Evolutionary conservation across 2,888 invertebrate genomes (phyloP).

Genomic region (Drosophila sordidula): DNA sequence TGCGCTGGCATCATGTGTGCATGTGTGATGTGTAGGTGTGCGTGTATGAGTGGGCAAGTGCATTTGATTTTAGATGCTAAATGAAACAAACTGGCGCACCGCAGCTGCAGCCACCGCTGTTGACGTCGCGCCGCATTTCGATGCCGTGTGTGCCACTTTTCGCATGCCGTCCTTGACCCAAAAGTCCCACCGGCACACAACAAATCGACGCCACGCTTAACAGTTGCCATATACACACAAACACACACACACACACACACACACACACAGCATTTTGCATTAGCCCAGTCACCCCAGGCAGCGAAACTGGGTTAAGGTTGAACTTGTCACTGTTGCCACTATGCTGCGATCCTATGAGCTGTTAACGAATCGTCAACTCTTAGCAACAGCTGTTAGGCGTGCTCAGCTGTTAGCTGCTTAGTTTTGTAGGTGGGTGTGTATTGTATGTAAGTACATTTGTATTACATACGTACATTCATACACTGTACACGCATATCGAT

Average conservation of each 20-base stretch:
- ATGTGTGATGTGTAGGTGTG: constrained; percentile 3
- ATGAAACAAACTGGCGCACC: constrained; percentile 24
- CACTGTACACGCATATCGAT: constrained; percentile 24
- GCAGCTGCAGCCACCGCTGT: constrained; percentile 10
- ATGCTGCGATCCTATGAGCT: constrained; percentile 40
- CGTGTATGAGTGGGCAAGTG: constrained; percentile 25
- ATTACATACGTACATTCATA: background rate
- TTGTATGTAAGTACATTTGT: background rate
- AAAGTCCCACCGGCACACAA: constrained; percentile 51
- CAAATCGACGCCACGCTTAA: constrained; percentile 42
- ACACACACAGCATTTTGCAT: constrained; percentile 11
- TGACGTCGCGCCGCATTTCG: constrained; percentile 47
- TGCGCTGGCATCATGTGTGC: background rate
- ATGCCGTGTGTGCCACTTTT: constrained; percentile 63
- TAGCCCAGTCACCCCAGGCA: constrained; percentile 16
- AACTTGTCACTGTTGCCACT: constrained; percentile 14
- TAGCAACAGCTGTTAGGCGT: constrained; percentile 36
- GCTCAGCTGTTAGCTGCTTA: constrained; percentile 22
- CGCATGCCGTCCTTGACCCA: constrained; percentile 69
- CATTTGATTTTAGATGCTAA: constrained; percentile 60
- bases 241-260: constrained; percentile 3
- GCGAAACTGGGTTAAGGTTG: constrained; percentile 37
- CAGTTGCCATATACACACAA: constrained; percentile 8
- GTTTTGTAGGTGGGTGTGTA: constrained; percentile 2
- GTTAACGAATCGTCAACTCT: constrained; percentile 34